These are phyloP conservation scores for Pseudois nayaur DNA, from an alignment of 2,113 vertebrate genomes.

Conservation along the genomic window DNA sequence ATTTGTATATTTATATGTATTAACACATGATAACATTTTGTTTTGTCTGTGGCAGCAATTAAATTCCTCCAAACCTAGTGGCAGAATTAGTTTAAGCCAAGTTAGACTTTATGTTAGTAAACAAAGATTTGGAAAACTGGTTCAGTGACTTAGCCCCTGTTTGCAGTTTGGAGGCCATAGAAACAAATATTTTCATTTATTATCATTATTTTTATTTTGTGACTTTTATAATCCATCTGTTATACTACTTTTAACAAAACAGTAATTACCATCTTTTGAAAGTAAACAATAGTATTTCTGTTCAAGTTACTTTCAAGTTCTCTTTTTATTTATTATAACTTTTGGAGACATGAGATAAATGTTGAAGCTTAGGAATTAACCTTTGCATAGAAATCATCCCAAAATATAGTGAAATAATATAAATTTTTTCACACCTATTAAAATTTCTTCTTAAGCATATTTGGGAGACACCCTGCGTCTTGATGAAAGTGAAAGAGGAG, in stretches of 20 bases:
- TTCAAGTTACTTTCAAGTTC: neutral
- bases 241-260: slow-evolving; percentile 2
- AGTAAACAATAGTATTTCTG: neutral
- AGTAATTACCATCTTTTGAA: slow-evolving; percentile 4
- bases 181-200: neutral
- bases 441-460: neutral
- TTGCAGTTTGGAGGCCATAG: neutral
- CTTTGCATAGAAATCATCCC: neutral
- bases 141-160: neutral
- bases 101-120: neutral
- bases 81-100: neutral
- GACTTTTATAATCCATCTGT: neutral
- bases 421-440: neutral
- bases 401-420: slow-evolving; percentile 14
- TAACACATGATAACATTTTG: neutral
- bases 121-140: neutral
- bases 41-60: neutral
- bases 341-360: neutral
- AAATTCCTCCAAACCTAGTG: neutral
- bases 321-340: neutral
- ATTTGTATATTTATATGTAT: neutral
- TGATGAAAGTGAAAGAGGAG: too few relatives aligned
- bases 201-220: neutral
- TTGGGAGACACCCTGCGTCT: neutral
- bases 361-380: slow-evolving; percentile 21